Conservation (phyloP, 2,113 vertebrate species). For the Leucoraja erinaceus region DNA sequence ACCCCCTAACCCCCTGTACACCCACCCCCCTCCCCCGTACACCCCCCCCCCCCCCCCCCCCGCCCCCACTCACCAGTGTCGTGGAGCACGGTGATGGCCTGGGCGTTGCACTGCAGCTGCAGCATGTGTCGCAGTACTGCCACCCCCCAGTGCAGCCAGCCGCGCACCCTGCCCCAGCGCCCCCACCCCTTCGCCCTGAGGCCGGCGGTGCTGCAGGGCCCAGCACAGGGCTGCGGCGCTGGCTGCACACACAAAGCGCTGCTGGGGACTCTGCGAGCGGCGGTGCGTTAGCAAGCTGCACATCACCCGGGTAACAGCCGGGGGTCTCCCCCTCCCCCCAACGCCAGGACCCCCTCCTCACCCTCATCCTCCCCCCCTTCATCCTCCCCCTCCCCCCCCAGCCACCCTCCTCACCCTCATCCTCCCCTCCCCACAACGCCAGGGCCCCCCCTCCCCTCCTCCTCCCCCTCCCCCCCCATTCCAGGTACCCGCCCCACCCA, state of each 20-base stretch:
- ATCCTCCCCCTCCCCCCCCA: too few species aligned
- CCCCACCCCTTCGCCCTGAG: neutral
- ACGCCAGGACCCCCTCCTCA: too few species aligned
- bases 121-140: constrained; percentile 76
- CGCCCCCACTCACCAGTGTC: constrained; percentile 47
- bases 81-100: constrained; percentile 66
- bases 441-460: too few species aligned
- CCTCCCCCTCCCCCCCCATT: too few species aligned
- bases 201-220: constrained; percentile 48
- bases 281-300: constrained; percentile 72
- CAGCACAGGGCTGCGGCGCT: constrained; percentile 64
- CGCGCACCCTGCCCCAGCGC: constrained; percentile 48
- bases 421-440: too few species aligned
- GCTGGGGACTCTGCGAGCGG: constrained; percentile 57
- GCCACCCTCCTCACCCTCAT: too few species aligned
- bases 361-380: too few species aligned
- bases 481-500: too few species aligned
- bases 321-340: too few species aligned
- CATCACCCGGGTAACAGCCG: constrained; percentile 59
- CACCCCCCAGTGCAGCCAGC: constrained; percentile 62
- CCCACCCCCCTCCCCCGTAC: neutral
- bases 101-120: constrained; percentile 84
- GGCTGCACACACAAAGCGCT: constrained; percentile 68
- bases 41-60: too few species aligned
- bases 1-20: too few species aligned